Base-by-base conservation (phyloP, 1,140 invertebrate genomes). In the Chrysomallon squamiferum region DNA sequence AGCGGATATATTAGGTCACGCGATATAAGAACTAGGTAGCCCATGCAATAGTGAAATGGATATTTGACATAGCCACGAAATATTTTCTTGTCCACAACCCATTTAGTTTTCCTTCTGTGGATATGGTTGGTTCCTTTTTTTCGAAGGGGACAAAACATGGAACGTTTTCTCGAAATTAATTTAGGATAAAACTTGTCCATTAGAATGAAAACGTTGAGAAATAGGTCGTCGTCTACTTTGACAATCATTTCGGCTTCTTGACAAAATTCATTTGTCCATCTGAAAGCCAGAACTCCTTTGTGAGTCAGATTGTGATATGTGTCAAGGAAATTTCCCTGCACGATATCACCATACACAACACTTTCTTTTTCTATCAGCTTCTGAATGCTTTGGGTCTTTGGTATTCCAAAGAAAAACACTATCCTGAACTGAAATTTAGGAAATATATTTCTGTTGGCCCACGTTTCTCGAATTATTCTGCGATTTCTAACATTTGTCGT, bases 21-120 rank as follows among this genome's bases (percentile, higher is more conserved):
- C 22, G 85, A 78, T 52, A 86, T 73, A 18, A 86, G 57, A 4
- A 84, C 79, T 20, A 76, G 71, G 71, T 84, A 85, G 9, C 86
- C 86, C 38, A 81, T 71, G 71, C 86, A 86, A 64, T 86, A 87
- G 3, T 66, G 64, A 15, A 74, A 49, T 1, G 76, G 76, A 52
- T 67, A 77, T 43, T 67, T 25, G 6, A 52, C 68, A 38, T 63
- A 59, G 35, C 71, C 74, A 18, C 58, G 58, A 64, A 77, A 77
- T 30, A 70, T 45, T 30, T 66, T 59, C 4, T 73, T 62, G 50
- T 66, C 30, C 6, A 73, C 68, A 7, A 38, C 15, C 35, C 35
- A 38, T 38, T 38, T 38, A 15, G 35, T 38, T 38, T 15, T 38
- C 5, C 15, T 38, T 15, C 35, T 38, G 35, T 38, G 35, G 15